phyloP scores from a whole-genome alignment of 2,797 vertebrate species.

The Hydrolagus colliei region DNA sequence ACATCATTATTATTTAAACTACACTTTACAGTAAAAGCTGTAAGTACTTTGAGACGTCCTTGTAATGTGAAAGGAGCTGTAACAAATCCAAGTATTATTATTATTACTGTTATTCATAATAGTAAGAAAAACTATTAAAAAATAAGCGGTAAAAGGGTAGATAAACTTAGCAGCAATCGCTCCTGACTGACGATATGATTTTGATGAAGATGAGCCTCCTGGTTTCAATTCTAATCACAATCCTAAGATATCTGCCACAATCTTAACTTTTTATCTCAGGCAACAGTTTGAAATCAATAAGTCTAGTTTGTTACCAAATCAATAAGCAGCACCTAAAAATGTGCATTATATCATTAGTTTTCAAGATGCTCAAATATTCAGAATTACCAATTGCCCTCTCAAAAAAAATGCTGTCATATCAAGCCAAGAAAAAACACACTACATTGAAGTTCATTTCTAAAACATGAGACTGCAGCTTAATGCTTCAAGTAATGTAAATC shows the following conservation, averaged over 20 bases:
- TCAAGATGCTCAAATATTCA: background rate
- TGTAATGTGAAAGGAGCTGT: too few species aligned
- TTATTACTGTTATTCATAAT: too few species aligned
- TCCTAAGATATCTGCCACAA: too few species aligned
- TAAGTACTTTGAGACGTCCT: too few species aligned
- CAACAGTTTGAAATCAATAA: background rate
- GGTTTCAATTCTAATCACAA: background rate
- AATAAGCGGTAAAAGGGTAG: background rate
- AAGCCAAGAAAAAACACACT: background rate
- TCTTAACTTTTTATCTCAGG: background rate
- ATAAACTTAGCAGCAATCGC: background rate
- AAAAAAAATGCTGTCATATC: background rate
- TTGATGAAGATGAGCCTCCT: background rate
- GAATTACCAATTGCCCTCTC: background rate
- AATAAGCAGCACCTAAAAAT: background rate
- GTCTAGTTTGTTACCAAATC: background rate
- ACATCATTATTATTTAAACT: too few species aligned
- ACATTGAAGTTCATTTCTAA: too few species aligned
- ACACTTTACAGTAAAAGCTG: too few species aligned
- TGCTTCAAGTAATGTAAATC: too few species aligned
- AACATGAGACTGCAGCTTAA: too few species aligned
- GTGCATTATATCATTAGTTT: background rate
- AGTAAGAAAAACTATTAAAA: background rate
- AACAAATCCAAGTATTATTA: too few species aligned
- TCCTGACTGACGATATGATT: background rate